Evolutionary conservation across 35 echinoderm and acorn worm genomes (phyloP).

Genomic region (Patiria miniata): DNA sequence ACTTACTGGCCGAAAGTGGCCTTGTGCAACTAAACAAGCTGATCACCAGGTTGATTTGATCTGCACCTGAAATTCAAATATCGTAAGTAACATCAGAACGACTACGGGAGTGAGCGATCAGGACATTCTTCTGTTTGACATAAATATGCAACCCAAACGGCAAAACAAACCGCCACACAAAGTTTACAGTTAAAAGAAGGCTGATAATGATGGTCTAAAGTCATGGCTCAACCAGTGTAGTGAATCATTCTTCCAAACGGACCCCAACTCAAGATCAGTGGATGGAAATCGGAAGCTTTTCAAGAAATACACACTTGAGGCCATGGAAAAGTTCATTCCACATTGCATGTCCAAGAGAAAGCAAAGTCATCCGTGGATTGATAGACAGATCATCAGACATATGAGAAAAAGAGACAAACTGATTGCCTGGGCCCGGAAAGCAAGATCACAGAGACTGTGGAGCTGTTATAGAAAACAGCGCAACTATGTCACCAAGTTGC

Average conservation of each 20-base stretch:
- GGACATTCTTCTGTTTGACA: conserved; percentile 13
- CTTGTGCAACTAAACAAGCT: conserved; percentile 16
- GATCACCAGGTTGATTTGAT: conserved; percentile 29
- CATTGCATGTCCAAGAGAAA: conserved; percentile 27
- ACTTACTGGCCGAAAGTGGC: conserved; percentile 11
- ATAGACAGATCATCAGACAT: not conserved
- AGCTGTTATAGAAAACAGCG: conserved; percentile 28
- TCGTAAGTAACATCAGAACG: not conserved
- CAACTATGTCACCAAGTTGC: conserved; percentile 23
- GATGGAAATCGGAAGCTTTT: conserved; percentile 18
- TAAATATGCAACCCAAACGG: conserved; percentile 1
- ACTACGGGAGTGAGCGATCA: conserved; percentile 13
- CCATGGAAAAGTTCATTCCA: conserved; percentile 20
- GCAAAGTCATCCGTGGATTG: conserved; percentile 29
- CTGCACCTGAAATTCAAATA: conserved; percentile 17
- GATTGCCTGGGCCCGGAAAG: not conserved
- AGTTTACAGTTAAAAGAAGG: conserved; percentile 19
- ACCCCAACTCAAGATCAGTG: not conserved
- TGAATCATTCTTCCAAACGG: not conserved
- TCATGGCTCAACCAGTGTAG: conserved; percentile 22
- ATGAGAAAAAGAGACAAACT: conserved; percentile 54
- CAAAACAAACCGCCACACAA: conserved; percentile 33
- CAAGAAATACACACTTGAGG: not conserved
- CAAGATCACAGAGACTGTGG: conserved; percentile 10
- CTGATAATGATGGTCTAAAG: conserved; percentile 17